Evolutionary conservation across 2,888 invertebrate genomes (phyloP).

Genomic region (Amphipoea oculea): DNA sequence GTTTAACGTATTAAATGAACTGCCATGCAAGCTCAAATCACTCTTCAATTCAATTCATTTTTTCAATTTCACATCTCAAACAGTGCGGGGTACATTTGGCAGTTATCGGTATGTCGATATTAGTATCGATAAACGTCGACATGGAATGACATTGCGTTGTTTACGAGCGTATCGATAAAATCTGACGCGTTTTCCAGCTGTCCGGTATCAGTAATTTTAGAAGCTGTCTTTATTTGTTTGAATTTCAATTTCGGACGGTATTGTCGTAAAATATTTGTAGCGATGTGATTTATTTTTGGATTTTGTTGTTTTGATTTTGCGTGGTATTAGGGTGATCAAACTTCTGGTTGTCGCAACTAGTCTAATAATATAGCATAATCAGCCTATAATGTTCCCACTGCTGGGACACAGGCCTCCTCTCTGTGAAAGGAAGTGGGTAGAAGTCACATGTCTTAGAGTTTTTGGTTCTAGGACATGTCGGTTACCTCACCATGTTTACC

Average conservation of each 20-base stretch:
- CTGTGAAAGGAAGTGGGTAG: too few species aligned
- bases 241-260: conserved; percentile 49
- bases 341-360: background rate
- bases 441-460: too few species aligned
- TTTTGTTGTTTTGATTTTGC: conserved; percentile 31
- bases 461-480: too few species aligned
- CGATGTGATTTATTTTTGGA: conserved; percentile 33
- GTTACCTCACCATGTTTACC: too few species aligned
- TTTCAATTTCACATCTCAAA: conserved; percentile 41
- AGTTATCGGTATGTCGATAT: conserved; percentile 45
- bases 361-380: too few species aligned
- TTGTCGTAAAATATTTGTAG: conserved; percentile 34
- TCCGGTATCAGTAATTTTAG: conserved; percentile 58
- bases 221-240: conserved; percentile 51
- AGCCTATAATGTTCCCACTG: too few species aligned
- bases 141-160: conserved; percentile 54
- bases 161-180: conserved; percentile 59
- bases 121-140: conserved; percentile 59
- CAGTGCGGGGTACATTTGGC: conserved; percentile 22
- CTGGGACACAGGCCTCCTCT: too few species aligned
- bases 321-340: background rate
- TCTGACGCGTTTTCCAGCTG: conserved; percentile 49
- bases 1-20: background rate
- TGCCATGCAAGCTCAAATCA: background rate
- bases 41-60: background rate